Evolutionary conservation across 1,140 invertebrate species (phyloP), one percentile per base, ranked within the genome.

Genomic region (Aphelenchoides besseyi): DNA sequence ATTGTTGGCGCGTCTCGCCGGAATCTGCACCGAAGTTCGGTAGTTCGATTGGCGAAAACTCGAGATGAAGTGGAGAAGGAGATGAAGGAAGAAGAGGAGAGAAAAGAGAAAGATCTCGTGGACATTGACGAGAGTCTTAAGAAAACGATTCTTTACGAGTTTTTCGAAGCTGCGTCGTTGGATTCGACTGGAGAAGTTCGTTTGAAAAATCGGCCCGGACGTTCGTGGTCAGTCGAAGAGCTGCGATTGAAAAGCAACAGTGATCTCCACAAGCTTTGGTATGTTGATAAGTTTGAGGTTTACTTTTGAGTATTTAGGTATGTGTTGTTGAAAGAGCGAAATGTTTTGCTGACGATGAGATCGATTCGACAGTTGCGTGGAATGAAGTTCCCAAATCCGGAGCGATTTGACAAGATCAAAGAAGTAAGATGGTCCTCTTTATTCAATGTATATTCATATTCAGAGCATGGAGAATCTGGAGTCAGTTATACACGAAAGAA

Each of bases 211-310:
- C 73, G 78, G 48, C 67, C 80, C 84, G 88, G 96, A 5, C 88
- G 95, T 81, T 88, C 91, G 0, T 98, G 95, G 95, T 90, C 86
- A 74, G 85, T 88, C 53, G 94, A 96, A 79, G 96, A 98, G 86
- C 86, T 98, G 30, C 88, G 95, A 81, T 89, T 97, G 35, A 98
- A 97, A 87, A 95, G 92, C 62, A 98, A 97, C 85, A 87, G 89
- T 59, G 96, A 99, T 87, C 88, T 98, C 54, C 96, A 99, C 81
- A 97, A 98, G 88, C 86, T 98, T 68, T 99, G 96, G 96, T 97
- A 86, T 81, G 72, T 73, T 18, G 16, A 66, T 23, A 71, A 37
- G 29, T 72, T 63, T 30, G 37, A 26, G 2, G 74, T 64, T 68
- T 54, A 48, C 68, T 29, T 66, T 64, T 12, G 26, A 68, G 28